These are phyloP conservation scores for Diachasma alloeum DNA, from an alignment of 1,140 invertebrate genomes.

Conservation along the genomic window DNA sequence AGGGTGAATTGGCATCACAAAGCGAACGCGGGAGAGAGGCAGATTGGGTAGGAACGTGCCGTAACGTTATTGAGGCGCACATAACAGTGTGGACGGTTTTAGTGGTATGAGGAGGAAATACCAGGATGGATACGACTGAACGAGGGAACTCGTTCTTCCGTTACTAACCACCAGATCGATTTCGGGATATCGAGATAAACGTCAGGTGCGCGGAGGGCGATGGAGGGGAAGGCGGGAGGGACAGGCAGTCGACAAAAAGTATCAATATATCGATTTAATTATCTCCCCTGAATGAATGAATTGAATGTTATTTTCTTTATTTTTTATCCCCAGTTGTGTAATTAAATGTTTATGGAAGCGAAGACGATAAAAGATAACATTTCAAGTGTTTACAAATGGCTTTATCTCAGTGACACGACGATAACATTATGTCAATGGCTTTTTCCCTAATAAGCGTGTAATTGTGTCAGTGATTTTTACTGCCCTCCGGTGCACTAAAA, in stretches of 20 bases:
- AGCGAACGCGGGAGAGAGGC: slow-evolving; percentile 27
- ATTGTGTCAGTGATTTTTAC: neutral
- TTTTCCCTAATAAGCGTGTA: neutral
- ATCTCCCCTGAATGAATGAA: too few species aligned
- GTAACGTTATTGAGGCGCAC: slow-evolving; percentile 29
- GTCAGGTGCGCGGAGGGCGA: too few species aligned
- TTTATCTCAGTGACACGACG: too few species aligned
- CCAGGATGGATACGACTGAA: slow-evolving; percentile 3
- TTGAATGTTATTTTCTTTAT: too few species aligned
- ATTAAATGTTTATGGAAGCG: too few species aligned
- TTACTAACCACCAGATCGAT: slow-evolving; percentile 49
- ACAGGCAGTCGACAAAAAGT: too few species aligned
- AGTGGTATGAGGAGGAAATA: slow-evolving; percentile 4
- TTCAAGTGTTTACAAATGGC: too few species aligned
- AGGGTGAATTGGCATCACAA: slow-evolving; percentile 25
- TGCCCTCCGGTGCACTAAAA: neutral
- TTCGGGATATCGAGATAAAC: slow-evolving; percentile 47
- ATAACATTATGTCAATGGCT: neutral
- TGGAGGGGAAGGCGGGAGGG: neutral
- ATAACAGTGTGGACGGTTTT: slow-evolving; percentile 23
- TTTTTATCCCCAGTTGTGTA: too few species aligned
- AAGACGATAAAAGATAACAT: too few species aligned
- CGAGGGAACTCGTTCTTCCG: slow-evolving; percentile 45
- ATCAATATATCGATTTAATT: too few species aligned
- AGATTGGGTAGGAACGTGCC: slow-evolving; percentile 30